Base-by-base conservation (phyloP, 2,888 invertebrate species). In the Volucella zonaria region DNA sequence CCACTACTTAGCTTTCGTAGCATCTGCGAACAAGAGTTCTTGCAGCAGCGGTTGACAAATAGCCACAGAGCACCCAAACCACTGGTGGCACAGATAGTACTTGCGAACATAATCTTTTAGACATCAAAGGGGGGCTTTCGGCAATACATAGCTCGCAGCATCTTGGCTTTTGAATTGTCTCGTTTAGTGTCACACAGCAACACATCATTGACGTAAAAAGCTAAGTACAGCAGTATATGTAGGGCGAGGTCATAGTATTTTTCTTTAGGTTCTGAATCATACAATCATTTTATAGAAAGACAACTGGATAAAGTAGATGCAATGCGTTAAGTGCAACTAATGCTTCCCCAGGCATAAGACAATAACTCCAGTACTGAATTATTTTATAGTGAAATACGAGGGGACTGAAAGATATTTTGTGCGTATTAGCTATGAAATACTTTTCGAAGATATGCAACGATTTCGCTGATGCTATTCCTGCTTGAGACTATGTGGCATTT, bases 11-110 rank as follows among this genome's bases (percentile, higher is more conserved):
- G 85, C 76, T 77, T 81, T 73, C 45, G 85, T 56, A 81, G 73
- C 85, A 85, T 76, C 81, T 85, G 85, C 73, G 81, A 85, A 81
- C 81, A 85, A 49, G 70, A 80, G 61, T 76, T 67, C 73, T 68
- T 76, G 81, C 42, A 67, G 62, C 71, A 73, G 67, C 73, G 85
- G 81, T 81, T 85, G 77, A 67, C 76, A 77, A 81, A 77, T 73
- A 68, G 80, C 81, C 85, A 81, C 80, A 64, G 43, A 79, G 67
- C 52, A 43, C 70, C 76, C 62, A 49, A 82, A 73, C 71, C 64
- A 73, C 54, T 56, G 49, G 70, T 59, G 73, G n/a, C 67, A 61
- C 49, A 64, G 61, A 75, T 51, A 62, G 54, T 75, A 76, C 61
- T 73, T 64, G 85, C 77, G 81, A 81, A 77, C 85, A 85, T 81